Evolutionary conservation across 2,888 invertebrate species (phyloP), one percentile per base, ranked within the genome.

Genomic region (Acheta domesticus): DNA sequence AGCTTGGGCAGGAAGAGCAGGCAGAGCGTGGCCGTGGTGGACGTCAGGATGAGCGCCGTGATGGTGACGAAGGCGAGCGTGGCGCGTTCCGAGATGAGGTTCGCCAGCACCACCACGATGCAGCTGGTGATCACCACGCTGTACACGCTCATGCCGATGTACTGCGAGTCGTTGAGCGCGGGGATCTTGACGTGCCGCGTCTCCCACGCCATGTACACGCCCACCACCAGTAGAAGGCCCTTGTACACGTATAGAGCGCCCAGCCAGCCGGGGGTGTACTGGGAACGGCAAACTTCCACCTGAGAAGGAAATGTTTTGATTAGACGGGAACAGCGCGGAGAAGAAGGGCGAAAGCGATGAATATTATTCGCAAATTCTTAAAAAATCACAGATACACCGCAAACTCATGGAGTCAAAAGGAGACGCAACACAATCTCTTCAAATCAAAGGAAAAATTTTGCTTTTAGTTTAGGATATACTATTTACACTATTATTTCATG

Each of bases 161-260:
- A 96, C 85, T 96, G 95, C 11, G 96, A 96, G 87, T 97, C 97
- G 87, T 97, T 97, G 48, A 97, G 88, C 0, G 95, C 96, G 19
- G 96, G 94, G 84, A 97, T 95, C 88, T 96, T 96, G 48, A 97
- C 96, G 86, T 94, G 93, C 78, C 89, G 91, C 14, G 97, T 97
- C 88, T 96, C 96, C 97, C 97, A 97, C 0, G 97, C 97, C 96
- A 97, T 96, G 88, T 96, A 97, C 5, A 96, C 94, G 0, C 96
- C 97, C 81, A 96, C 96, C 49, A 96, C 91, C 20, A 97, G 90
- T 21, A 97, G 89, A 0, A 97, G 89, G 2, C 95, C 96, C 87
- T 97, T 97, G 89, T 97, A 97, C 12, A 93, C 94, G 86, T 96
- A 97, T 16, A 97, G 91, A 0, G 93, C 94, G 77, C 95, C 93